phyloP scores from a whole-genome alignment of 2,888 invertebrate genomes.

The Eupithecia pulchellata region DNA sequence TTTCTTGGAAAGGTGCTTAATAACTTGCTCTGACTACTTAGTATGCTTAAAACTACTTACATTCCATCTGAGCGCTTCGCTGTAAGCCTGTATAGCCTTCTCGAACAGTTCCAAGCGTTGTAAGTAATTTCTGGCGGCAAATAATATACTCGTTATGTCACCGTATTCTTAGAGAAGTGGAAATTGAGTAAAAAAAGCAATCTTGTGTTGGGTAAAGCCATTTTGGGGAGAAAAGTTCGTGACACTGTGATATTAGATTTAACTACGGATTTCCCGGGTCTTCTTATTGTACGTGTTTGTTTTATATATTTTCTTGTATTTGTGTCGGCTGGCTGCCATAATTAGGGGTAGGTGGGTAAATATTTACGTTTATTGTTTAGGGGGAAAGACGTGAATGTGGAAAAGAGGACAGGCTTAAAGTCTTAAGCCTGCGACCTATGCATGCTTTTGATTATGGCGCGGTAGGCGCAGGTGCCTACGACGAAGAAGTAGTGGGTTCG shows the following conservation, averaged over 20 bases:
- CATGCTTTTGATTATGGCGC: no score
- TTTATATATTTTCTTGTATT: not conserved
- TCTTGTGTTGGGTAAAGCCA: constrained; percentile 39
- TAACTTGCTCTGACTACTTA: not conserved
- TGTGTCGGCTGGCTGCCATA: not conserved
- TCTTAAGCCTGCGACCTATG: no score
- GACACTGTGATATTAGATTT: constrained; percentile 25
- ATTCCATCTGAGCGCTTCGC: constrained; percentile 78
- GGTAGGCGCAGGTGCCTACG: no score
- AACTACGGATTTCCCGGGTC: constrained; percentile 18
- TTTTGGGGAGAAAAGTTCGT: constrained; percentile 33
- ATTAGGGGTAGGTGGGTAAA: not conserved
- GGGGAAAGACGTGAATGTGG: not conserved
- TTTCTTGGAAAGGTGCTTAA: not conserved
- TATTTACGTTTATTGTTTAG: not conserved
- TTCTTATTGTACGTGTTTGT: constrained; percentile 3
- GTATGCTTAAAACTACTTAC: constrained; percentile 59
- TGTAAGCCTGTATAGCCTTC: constrained; percentile 76
- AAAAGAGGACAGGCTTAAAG: not conserved
- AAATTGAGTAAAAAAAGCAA: constrained; percentile 43
- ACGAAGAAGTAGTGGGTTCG: no score
- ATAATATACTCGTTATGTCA: constrained; percentile 41
- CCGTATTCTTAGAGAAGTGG: constrained; percentile 32
- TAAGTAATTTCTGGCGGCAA: constrained; percentile 72
- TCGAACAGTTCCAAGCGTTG: constrained; percentile 77